phyloP scores from a whole-genome alignment of 2,113 vertebrate genomes.

The Entosphenus tridentatus region DNA sequence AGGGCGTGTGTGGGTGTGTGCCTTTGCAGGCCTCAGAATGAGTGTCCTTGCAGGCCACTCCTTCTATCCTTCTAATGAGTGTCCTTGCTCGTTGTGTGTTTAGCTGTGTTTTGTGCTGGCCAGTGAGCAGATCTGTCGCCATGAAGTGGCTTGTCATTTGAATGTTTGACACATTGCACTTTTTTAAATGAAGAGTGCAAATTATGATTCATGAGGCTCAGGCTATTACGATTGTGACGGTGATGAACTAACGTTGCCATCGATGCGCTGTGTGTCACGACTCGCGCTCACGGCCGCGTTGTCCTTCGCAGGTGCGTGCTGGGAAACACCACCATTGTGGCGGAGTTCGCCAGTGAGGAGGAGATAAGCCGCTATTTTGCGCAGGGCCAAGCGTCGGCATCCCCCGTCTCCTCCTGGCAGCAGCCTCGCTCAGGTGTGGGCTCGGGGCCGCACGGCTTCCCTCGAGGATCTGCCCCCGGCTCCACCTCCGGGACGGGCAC shows the following conservation, averaged over 20 bases:
- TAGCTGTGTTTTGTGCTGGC: too few species aligned
- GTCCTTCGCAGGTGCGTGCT: conserved; percentile 61
- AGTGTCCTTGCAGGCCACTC: too few species aligned
- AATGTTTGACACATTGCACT: too few species aligned
- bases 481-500: too few species aligned
- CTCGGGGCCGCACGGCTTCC: background rate
- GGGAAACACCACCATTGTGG: conserved; percentile 99
- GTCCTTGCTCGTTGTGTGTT: too few species aligned
- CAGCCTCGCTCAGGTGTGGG: conserved; percentile 25
- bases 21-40: too few species aligned
- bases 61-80: too few species aligned
- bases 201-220: too few species aligned
- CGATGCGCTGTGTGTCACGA: background rate
- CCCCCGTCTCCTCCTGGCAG: conserved; percentile 75
- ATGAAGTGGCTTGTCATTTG: too few species aligned
- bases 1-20: too few species aligned
- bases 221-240: background rate
- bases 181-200: too few species aligned
- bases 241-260: background rate
- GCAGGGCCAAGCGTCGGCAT: conserved; percentile 96
- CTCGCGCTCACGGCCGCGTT: background rate
- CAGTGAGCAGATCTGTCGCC: too few species aligned
- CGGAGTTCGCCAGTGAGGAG: conserved; percentile 98
- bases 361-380: conserved; percentile 99
- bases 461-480: conserved; percentile 3